Evolutionary conservation across 1,140 invertebrate species (phyloP).

Genomic region (Rhagoletis zephyria): DNA sequence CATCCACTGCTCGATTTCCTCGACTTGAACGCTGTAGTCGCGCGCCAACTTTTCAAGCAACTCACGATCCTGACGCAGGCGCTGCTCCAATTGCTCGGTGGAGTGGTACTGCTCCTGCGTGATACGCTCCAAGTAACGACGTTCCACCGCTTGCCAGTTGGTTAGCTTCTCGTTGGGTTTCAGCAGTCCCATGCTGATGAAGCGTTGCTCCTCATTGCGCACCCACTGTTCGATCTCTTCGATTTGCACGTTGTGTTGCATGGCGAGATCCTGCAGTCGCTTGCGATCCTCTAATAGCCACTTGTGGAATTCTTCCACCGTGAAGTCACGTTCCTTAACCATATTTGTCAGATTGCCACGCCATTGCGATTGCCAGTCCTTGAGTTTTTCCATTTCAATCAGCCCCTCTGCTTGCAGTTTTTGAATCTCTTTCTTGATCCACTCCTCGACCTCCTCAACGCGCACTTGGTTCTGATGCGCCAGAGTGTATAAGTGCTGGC

Average conservation of each 20-base stretch:
- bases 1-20: conserved; percentile 70
- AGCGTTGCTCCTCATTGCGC: conserved; percentile 70
- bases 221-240: conserved; percentile 71
- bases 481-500: conserved; percentile 66
- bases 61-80: conserved; percentile 67
- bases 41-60: conserved; percentile 65
- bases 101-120: conserved; percentile 69
- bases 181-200: conserved; percentile 68
- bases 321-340: conserved; percentile 70
- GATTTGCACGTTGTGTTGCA: conserved; percentile 71
- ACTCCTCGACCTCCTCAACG: conserved; percentile 70
- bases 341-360: conserved; percentile 70
- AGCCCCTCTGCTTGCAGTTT: conserved; percentile 65
- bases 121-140: conserved; percentile 66
- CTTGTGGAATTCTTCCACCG: conserved; percentile 71
- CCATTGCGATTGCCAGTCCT: conserved; percentile 70
- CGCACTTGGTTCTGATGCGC: conserved; percentile 70
- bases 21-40: conserved; percentile 69
- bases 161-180: conserved; percentile 70
- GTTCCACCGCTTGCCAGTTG: conserved; percentile 71
- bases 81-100: conserved; percentile 68
- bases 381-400: conserved; percentile 68
- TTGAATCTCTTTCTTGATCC: conserved; percentile 69
- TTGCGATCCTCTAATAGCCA: conserved; percentile 68
- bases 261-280: conserved; percentile 66